phyloP scores from a whole-genome alignment of 1,140 invertebrate genomes.

The Dinothrombium tinctorium region DNA sequence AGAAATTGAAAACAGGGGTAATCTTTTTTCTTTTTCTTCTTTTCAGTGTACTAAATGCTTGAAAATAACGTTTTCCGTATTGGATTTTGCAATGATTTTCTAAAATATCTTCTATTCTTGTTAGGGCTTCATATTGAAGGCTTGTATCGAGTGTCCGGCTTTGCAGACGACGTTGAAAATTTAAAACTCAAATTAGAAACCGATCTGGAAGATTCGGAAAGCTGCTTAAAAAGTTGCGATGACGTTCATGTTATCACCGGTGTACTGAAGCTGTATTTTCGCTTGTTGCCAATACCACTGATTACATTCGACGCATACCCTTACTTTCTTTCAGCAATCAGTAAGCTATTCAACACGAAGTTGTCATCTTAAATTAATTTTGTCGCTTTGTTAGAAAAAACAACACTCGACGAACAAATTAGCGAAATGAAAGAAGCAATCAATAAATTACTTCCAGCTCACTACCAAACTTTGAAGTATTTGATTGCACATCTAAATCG shows the following conservation, averaged over 20 bases:
- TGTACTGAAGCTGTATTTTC: slow-evolving; percentile 60
- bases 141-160: slow-evolving; percentile 65
- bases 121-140: slow-evolving; percentile 56
- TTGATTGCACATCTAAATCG: slow-evolving; percentile 51
- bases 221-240: slow-evolving; percentile 40
- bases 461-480: slow-evolving; percentile 57
- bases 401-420: slow-evolving; percentile 27
- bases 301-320: slow-evolving; percentile 67
- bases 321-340: slow-evolving; percentile 40
- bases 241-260: slow-evolving; percentile 71
- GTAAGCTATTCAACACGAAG: slow-evolving; percentile 26
- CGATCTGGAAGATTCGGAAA: slow-evolving; percentile 56
- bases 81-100: slow-evolving; percentile 1
- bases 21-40: slow-evolving; percentile 1
- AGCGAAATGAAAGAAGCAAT: slow-evolving; percentile 36
- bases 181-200: slow-evolving; percentile 54
- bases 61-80: slow-evolving; percentile 6
- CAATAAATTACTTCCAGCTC: slow-evolving; percentile 35
- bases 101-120: no score
- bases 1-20: slow-evolving; percentile 28
- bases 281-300: slow-evolving; percentile 59
- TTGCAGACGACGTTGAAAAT: slow-evolving; percentile 61
- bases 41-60: no score
- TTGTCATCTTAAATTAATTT: slow-evolving; percentile 1
- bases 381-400: slow-evolving; percentile 15